Evolutionary conservation across 2,113 vertebrate genomes (phyloP), one percentile per base, ranked within the genome.

Genomic region (Eulacestoma nigropectus): DNA sequence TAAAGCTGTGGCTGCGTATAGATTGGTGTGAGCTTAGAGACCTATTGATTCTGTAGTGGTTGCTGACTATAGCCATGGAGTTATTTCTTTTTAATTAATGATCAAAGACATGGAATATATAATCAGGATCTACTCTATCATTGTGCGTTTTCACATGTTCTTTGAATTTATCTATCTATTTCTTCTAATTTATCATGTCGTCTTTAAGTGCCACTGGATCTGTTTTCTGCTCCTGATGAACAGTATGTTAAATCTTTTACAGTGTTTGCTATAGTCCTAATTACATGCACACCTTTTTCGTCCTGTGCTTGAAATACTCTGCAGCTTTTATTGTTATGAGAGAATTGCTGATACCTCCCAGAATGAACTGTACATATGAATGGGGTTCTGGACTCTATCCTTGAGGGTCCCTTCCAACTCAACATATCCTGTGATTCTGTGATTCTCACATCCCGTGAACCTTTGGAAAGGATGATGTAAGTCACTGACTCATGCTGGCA

Each of bases 41-140:
- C 65, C 35, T 93, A 86, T 94, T 94, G 82, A 96, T 96, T 97
- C 76, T 64, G 19, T 89, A 55, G 76, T 53, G 41, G 87, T 84
- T 97, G 90, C 85, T 93, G 90, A 62, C 57, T 96, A 73, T 49
- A 80, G 42, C 63, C 75, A 32, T 89, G 39, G 72, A 94, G 50
- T 35, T 74, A 79, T 68, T 94, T 95, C 47, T 96, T 96, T 89
- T 63, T 60, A 57, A 50, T 76, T 95, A 80, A 92, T 78, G 50
- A 64, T 91, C 59, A 68, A 93, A 91, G 41, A 39, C 67, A 88
- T 87, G n/a, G 62, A 93, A 84, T 92, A 81, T 11, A 74, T 92
- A 79, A 63, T 79, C 35, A 75, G 32, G 42, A 25, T 63, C 57
- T 49, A 52, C 59, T 42, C 82, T 37, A 69, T 60, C 75, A 78